These are phyloP conservation scores for Allenopithecus nigroviridis DNA, from an alignment of 2,797 vertebrate species.

Conservation along the genomic window DNA sequence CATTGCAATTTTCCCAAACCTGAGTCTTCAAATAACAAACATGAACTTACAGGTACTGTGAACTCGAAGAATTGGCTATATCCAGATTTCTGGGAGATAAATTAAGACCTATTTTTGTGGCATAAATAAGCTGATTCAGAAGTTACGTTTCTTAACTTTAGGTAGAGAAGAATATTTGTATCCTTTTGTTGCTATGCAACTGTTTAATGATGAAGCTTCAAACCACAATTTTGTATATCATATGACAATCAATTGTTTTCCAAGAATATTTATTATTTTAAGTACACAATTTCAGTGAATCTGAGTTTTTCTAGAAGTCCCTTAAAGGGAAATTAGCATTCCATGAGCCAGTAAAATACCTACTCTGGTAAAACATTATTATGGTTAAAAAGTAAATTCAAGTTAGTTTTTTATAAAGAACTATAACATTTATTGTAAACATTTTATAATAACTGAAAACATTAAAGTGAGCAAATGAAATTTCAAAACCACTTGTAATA, in stretches of 20 bases:
- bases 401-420: slow-evolving; percentile 80
- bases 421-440: slow-evolving; percentile 72
- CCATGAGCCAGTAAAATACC: slow-evolving; percentile 79
- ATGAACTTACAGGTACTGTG: slow-evolving; percentile 43
- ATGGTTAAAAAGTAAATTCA: slow-evolving; percentile 81
- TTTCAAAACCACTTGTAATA: slow-evolving; percentile 93
- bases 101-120: slow-evolving; percentile 75
- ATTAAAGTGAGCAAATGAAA: slow-evolving; percentile 82
- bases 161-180: slow-evolving; percentile 83
- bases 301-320: slow-evolving; percentile 77
- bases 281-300: slow-evolving; percentile 78
- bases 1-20: slow-evolving; percentile 43
- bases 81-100: slow-evolving; percentile 63
- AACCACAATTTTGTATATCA: slow-evolving; percentile 78
- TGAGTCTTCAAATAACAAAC: slow-evolving; percentile 50
- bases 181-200: slow-evolving; percentile 92
- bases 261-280: slow-evolving; percentile 87
- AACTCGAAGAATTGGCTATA: slow-evolving; percentile 50
- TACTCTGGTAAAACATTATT: slow-evolving; percentile 76
- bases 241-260: slow-evolving; percentile 89
- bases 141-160: slow-evolving; percentile 77
- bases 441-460: slow-evolving; percentile 79
- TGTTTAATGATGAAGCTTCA: slow-evolving; percentile 84
- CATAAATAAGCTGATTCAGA: slow-evolving; percentile 71
- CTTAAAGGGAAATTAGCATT: slow-evolving; percentile 79